Percentiles rank a stretch among this genome's conserved stretches.
Evolutionary conservation across 2,113 vertebrate genomes (phyloP).

Genomic region (Micromys minutus): DNA sequence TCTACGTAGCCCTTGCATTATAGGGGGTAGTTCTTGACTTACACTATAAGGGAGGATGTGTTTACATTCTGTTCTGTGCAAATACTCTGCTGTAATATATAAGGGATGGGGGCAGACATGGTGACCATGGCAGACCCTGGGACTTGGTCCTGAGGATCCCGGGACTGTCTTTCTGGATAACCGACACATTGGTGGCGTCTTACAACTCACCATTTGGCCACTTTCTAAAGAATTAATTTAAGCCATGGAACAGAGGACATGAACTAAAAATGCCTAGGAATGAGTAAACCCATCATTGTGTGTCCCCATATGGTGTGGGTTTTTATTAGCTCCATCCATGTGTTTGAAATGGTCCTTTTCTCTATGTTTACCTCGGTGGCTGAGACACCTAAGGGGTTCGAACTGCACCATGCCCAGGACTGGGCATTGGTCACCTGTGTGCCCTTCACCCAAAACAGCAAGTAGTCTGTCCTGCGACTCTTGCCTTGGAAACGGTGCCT

Average conservation of each 20-base stretch:
- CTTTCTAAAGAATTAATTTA: conserved; percentile 10
- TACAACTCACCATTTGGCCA: background rate
- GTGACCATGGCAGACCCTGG: background rate
- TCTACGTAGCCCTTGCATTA: rapidly evolving
- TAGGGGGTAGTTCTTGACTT: no score
- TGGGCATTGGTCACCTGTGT: background rate
- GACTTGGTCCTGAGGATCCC: no score
- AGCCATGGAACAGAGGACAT: background rate
- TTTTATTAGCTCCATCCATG: conserved; percentile 18
- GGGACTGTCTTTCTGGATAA: background rate
- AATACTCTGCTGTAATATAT: no score
- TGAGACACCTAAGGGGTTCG: background rate
- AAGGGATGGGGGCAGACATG: background rate
- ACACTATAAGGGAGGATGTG: background rate
- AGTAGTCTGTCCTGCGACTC: no score
- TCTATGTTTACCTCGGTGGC: background rate
- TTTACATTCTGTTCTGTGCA: background rate
- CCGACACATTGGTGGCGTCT: background rate
- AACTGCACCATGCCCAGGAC: background rate
- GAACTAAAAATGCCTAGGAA: background rate
- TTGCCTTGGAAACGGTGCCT: background rate
- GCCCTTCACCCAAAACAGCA: background rate
- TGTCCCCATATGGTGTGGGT: background rate
- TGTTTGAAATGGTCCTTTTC: conserved; percentile 7
- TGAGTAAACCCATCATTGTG: background rate